Percentiles rank a stretch among this genome's conserved stretches.
Evolutionary conservation across 1,140 invertebrate genomes (phyloP).

Genomic region (Coboldia fuscipes): DNA sequence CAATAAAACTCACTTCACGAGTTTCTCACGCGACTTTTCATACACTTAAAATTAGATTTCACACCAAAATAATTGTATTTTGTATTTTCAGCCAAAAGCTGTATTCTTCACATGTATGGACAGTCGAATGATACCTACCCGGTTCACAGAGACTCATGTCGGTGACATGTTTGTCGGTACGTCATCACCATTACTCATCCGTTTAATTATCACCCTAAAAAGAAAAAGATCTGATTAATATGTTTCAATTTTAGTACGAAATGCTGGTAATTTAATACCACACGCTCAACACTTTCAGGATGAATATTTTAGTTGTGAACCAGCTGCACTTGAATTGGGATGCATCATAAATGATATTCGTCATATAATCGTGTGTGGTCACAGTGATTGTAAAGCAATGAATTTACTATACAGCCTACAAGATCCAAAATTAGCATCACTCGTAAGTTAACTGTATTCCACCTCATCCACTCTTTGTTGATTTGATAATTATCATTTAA

Average conservation of each 20-base stretch:
- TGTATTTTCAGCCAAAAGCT: conserved; percentile 61
- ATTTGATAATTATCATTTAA: too few relatives aligned
- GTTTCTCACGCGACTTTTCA: too few relatives aligned
- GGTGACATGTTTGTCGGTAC: conserved; percentile 93
- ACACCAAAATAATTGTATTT: too few relatives aligned
- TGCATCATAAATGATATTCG: conserved; percentile 83
- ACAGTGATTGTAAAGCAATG: conserved; percentile 96
- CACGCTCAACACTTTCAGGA: conserved; percentile 72
- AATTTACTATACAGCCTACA: conserved; percentile 71
- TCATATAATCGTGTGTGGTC: conserved; percentile 88
- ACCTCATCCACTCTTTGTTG: too few relatives aligned
- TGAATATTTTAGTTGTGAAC: conserved; percentile 77
- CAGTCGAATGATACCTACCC: conserved; percentile 84
- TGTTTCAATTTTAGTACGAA: conserved; percentile 47
- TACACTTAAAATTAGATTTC: too few relatives aligned
- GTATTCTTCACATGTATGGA: conserved; percentile 97
- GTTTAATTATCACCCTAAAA: neutral
- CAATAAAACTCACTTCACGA: too few relatives aligned
- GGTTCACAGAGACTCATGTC: conserved; percentile 86
- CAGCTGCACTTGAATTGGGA: conserved; percentile 80
- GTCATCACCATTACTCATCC: conserved; percentile 9
- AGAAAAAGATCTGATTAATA: neutral
- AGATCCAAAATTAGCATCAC: conserved; percentile 49
- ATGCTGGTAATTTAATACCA: conserved; percentile 83
- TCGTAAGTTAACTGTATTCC: too few relatives aligned